phyloP scores from a whole-genome alignment of 2,113 vertebrate genomes.

The Burhinus bistriatus region DNA sequence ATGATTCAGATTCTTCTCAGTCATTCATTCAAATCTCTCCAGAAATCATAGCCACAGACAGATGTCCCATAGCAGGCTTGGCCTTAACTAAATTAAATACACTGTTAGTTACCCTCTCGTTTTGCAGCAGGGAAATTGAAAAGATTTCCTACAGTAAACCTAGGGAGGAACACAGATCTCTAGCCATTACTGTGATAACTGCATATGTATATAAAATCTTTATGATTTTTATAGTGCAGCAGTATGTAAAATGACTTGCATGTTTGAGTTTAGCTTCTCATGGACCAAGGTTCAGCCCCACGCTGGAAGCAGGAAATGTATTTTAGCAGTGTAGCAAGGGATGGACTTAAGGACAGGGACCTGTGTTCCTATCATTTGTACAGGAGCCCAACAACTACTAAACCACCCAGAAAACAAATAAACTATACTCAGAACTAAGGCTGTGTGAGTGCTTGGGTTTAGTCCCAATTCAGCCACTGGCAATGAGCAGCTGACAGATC shows the following conservation, averaged over 20 bases:
- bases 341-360: not conserved
- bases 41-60: conserved; percentile 5
- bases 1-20: conserved; percentile 45
- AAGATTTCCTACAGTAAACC: not conserved
- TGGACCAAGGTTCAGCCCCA: not conserved
- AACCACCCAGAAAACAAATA: not conserved
- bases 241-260: not conserved
- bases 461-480: not conserved
- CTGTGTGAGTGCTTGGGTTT: fast-evolving
- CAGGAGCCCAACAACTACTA: not conserved
- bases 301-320: not conserved
- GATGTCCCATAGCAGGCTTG: not conserved
- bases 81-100: conserved; percentile 33
- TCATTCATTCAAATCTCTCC: conserved; percentile 47
- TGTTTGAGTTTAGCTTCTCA: not conserved
- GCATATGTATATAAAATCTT: not conserved
- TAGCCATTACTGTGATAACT: not conserved
- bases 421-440: not conserved
- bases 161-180: not conserved
- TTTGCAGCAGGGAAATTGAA: not conserved
- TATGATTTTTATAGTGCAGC: not conserved
- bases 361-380: not conserved
- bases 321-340: not conserved
- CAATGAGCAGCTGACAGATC: not conserved
- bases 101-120: not conserved